Percentiles rank a stretch among this genome's conserved stretches.
Evolutionary conservation across 2,113 vertebrate genomes (phyloP).

Genomic region (Syngnathus typhle): DNA sequence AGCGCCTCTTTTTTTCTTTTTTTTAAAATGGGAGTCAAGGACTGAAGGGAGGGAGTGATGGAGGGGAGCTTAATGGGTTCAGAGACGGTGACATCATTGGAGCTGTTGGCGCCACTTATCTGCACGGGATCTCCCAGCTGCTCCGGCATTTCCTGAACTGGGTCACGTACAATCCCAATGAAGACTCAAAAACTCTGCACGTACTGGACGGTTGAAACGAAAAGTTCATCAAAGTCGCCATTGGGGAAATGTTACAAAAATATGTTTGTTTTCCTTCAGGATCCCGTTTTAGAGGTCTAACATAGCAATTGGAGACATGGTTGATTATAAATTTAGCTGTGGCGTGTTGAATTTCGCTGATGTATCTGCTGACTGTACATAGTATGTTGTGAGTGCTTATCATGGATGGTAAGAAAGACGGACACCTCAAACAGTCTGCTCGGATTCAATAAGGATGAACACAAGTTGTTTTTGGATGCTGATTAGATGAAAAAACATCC

Average conservation of each 20-base stretch:
- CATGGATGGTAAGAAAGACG: neutral
- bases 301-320: neutral
- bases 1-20: slow-evolving; percentile 19
- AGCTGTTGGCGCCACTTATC: slow-evolving; percentile 62
- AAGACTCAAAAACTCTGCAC: neutral
- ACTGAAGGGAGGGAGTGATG: neutral
- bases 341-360: neutral
- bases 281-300: neutral
- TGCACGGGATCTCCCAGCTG: slow-evolving; percentile 57
- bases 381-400: no score
- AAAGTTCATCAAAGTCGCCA: neutral
- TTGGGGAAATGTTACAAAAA: neutral
- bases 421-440: neutral
- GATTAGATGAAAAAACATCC: no score
- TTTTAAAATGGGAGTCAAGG: neutral
- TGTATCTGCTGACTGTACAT: neutral
- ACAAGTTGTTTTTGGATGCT: no score
- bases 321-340: neutral
- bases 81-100: slow-evolving; percentile 47
- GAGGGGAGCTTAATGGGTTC: slow-evolving; percentile 13
- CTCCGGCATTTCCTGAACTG: slow-evolving; percentile 58
- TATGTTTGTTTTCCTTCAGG: neutral
- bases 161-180: slow-evolving; percentile 20
- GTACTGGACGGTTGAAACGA: neutral
- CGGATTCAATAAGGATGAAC: no score